phyloP scores from a whole-genome alignment of 2,113 vertebrate species.

The Thinocorus orbignyianus region DNA sequence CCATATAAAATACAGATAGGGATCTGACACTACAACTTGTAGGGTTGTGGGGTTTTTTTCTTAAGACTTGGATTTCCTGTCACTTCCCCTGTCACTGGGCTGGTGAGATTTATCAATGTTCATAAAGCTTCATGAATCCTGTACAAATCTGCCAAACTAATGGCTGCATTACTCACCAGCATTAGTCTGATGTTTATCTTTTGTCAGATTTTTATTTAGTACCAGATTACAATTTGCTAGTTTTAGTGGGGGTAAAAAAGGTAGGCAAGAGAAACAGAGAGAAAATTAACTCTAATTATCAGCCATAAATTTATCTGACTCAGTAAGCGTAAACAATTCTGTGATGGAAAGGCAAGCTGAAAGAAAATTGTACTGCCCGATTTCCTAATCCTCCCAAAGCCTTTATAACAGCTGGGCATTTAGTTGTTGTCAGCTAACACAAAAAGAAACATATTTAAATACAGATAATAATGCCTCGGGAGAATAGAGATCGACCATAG shows the following conservation, averaged over 20 bases:
- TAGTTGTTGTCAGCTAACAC: conserved; percentile 7
- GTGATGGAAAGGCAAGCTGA: background rate
- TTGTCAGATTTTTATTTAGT: conserved; percentile 3
- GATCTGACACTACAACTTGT: background rate
- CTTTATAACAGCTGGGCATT: conserved; percentile 22
- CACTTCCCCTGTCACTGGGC: background rate
- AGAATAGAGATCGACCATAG: background rate
- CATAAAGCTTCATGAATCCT: background rate
- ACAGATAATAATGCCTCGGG: background rate
- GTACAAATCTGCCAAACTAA: background rate
- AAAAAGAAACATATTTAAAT: conserved; percentile 40
- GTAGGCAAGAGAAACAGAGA: conserved; percentile 16
- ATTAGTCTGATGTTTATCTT: background rate
- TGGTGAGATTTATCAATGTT: background rate
- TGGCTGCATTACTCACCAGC: background rate
- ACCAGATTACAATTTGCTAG: background rate
- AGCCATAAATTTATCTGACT: conserved; percentile 16
- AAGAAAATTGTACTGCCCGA: background rate
- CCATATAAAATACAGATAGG: background rate
- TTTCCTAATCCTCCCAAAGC: conserved; percentile 34
- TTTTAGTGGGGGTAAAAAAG: background rate
- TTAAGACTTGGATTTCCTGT: background rate
- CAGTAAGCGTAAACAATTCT: background rate
- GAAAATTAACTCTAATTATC: conserved; percentile 36
- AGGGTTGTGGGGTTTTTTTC: background rate